These are phyloP conservation scores for Theretra japonica DNA, from an alignment of 2,888 invertebrate genomes.

Conservation along the genomic window DNA sequence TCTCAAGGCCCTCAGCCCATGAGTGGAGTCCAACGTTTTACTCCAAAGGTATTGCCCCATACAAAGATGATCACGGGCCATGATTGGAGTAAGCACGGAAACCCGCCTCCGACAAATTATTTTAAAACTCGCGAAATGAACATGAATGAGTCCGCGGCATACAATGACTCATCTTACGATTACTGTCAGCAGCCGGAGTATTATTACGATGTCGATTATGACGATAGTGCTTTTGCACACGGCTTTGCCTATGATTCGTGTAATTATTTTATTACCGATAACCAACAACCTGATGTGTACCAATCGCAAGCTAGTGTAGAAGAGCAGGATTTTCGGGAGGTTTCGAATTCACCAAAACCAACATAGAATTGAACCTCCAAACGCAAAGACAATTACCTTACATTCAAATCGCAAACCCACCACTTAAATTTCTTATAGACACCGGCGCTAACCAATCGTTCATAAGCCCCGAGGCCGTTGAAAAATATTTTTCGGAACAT, in stretches of 20 bases:
- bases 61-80: background rate
- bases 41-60: background rate
- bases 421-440: constrained; percentile 43
- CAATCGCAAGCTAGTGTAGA: background rate
- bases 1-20: background rate
- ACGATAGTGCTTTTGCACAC: background rate
- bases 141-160: background rate
- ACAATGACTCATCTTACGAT: background rate
- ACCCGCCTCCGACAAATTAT: background rate
- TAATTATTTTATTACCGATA: background rate
- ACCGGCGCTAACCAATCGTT: constrained; percentile 45
- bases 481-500: constrained; percentile 33
- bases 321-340: constrained; percentile 39
- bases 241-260: background rate
- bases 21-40: background rate
- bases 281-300: background rate
- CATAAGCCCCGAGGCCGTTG: constrained; percentile 41
- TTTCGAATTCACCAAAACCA: constrained; percentile 30
- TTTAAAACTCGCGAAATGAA: background rate
- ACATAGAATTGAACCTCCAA: constrained; percentile 45
- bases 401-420: constrained; percentile 41
- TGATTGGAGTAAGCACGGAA: background rate
- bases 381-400: constrained; percentile 41
- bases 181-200: background rate
- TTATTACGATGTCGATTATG: background rate